These are phyloP conservation scores for Uropsilus gracilis DNA, from an alignment of 2,113 vertebrate species.

Conservation along the genomic window DNA sequence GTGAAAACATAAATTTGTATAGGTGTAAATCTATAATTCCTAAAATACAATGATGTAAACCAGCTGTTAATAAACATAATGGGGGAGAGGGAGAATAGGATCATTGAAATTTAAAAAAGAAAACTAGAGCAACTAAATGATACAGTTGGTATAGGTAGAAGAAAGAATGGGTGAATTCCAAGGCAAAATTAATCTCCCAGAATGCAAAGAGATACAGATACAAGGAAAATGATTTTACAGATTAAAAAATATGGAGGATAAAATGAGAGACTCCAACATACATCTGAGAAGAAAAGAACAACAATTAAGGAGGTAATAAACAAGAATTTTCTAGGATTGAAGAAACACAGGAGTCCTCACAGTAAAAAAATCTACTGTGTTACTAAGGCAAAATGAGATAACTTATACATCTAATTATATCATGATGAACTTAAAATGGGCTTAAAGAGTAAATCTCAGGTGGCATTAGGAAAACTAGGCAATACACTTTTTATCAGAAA, in stretches of 20 bases:
- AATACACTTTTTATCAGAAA: neutral
- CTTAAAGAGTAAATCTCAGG: slow-evolving; percentile 25
- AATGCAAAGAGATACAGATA: neutral
- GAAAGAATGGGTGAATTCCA: neutral
- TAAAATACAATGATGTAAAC: no score
- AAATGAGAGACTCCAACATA: neutral
- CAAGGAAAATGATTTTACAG: neutral
- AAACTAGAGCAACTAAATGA: neutral
- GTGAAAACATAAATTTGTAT: neutral
- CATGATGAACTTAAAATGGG: neutral
- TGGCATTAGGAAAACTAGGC: neutral
- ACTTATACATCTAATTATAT: neutral
- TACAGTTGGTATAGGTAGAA: neutral
- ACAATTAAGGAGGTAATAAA: neutral
- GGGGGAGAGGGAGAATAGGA: no score
- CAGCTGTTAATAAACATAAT: no score
- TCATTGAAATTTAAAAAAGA: neutral
- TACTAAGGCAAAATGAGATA: neutral
- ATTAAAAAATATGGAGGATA: neutral
- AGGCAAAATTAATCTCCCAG: neutral
- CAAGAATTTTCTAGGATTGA: slow-evolving; percentile 15
- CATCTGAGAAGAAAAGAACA: neutral
- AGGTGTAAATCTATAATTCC: no score
- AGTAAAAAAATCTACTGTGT: neutral
- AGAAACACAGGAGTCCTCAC: neutral